These are phyloP conservation scores for Rhizoglyphus robini DNA, from an alignment of 1,140 invertebrate species.

Conservation along the genomic window DNA sequence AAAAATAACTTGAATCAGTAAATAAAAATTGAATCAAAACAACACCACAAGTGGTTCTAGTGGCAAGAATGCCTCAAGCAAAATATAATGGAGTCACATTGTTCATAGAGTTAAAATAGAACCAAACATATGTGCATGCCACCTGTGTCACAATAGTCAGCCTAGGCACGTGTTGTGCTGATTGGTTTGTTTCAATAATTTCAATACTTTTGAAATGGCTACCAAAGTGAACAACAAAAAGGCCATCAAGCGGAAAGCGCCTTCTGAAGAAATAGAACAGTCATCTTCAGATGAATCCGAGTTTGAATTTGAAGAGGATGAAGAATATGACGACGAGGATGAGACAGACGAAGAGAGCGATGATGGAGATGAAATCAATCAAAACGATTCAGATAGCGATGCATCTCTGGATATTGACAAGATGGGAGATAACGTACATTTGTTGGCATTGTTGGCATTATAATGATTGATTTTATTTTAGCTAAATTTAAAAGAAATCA, in stretches of 20 bases:
- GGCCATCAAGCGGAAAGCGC: neutral
- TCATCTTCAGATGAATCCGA: neutral
- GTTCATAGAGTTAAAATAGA: neutral
- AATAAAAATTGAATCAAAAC: no score
- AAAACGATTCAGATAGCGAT: conserved; percentile 2
- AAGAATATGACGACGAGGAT: conserved; percentile 23
- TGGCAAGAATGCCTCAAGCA: no score
- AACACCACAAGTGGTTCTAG: no score
- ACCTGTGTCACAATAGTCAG: neutral
- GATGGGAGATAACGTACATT: conserved; percentile 6
- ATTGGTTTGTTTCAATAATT: neutral
- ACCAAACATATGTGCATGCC: neutral
- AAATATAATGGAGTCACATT: no score
- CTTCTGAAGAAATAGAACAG: neutral
- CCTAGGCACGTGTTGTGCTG: neutral
- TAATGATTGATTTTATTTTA: conserved; percentile 12
- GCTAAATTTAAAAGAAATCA: conserved; percentile 1
- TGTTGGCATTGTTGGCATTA: neutral
- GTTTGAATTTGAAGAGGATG: conserved; percentile 1
- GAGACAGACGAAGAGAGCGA: conserved; percentile 25
- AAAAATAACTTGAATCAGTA: no score
- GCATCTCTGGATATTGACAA: neutral
- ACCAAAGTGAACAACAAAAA: neutral
- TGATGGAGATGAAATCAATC: conserved; percentile 26
- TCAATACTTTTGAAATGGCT: neutral